Evolutionary conservation across 2,888 invertebrate genomes (phyloP).

Genomic region (Melikaiella ostensackeni): DNA sequence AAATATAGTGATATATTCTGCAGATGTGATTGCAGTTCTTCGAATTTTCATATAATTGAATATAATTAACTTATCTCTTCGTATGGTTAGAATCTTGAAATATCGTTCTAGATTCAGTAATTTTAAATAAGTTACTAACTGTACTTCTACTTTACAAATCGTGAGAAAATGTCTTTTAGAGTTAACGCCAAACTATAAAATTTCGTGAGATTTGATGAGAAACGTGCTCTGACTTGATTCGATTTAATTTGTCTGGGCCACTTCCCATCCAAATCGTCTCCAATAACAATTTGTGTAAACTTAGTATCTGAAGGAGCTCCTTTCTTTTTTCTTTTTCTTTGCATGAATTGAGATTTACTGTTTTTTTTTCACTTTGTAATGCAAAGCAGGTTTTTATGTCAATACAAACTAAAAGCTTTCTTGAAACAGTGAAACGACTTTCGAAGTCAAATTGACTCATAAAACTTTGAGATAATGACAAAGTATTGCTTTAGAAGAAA

Average conservation of each 20-base stretch:
- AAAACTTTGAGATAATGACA: not conserved
- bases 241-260: slow-evolving; percentile 6
- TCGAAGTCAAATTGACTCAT: slow-evolving; percentile 19
- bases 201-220: slow-evolving; percentile 7
- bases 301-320: not conserved
- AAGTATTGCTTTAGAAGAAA: not conserved
- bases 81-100: not conserved
- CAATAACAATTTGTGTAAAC: slow-evolving; percentile 24
- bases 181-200: not conserved
- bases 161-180: not conserved
- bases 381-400: slow-evolving; percentile 29
- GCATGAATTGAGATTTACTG: slow-evolving; percentile 3
- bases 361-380: not conserved
- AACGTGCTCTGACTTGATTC: slow-evolving; percentile 28
- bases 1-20: slow-evolving; percentile 4
- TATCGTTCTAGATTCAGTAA: not conserved
- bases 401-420: slow-evolving; percentile 28
- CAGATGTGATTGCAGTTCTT: slow-evolving; percentile 20
- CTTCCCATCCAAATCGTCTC: not conserved
- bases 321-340: not conserved
- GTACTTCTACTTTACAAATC: not conserved
- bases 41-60: slow-evolving; percentile 7
- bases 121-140: not conserved
- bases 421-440: slow-evolving; percentile 14
- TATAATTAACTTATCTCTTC: slow-evolving; percentile 16